phyloP scores from a whole-genome alignment of 2,888 invertebrate genomes.

The Lepidocyrtoides sp. region DNA sequence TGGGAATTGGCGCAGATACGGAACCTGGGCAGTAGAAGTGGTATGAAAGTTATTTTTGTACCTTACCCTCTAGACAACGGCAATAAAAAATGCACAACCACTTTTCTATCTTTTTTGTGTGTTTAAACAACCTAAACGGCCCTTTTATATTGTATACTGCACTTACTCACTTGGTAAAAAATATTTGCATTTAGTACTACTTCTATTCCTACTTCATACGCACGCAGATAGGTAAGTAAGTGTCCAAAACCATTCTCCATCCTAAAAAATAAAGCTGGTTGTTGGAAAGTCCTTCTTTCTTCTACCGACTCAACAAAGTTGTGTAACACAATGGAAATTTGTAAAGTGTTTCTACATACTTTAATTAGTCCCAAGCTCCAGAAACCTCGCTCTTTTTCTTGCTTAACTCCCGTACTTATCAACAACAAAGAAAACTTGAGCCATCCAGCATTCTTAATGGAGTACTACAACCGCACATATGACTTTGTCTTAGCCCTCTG shows the following conservation, averaged over 20 bases:
- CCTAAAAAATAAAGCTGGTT: no score
- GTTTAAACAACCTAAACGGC: conserved; percentile 34
- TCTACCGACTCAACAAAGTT: not conserved
- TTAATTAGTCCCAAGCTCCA: conserved; percentile 65
- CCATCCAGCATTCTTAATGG: conserved; percentile 12
- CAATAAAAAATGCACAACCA: conserved; percentile 45
- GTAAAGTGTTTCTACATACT: conserved; percentile 62
- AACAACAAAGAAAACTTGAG: conserved; percentile 20
- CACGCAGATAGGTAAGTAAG: not conserved
- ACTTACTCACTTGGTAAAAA: conserved; percentile 7
- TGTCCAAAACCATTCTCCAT: not conserved
- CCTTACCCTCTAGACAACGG: conserved; percentile 36
- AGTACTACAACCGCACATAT: not conserved
- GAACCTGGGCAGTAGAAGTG: not conserved
- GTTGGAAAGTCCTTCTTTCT: no score
- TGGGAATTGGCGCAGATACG: not conserved
- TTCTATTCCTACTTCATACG: not conserved
- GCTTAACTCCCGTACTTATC: not conserved
- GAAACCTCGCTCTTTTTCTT: conserved; percentile 48
- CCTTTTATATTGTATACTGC: not conserved
- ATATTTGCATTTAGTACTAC: conserved; percentile 26
- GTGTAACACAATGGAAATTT: conserved; percentile 53
- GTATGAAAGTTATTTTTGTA: conserved; percentile 8
- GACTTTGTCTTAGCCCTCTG: not conserved
- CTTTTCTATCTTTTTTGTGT: not conserved